Conservation (phyloP, 2,888 invertebrate genomes). For the Leptopilina syphax region DNA sequence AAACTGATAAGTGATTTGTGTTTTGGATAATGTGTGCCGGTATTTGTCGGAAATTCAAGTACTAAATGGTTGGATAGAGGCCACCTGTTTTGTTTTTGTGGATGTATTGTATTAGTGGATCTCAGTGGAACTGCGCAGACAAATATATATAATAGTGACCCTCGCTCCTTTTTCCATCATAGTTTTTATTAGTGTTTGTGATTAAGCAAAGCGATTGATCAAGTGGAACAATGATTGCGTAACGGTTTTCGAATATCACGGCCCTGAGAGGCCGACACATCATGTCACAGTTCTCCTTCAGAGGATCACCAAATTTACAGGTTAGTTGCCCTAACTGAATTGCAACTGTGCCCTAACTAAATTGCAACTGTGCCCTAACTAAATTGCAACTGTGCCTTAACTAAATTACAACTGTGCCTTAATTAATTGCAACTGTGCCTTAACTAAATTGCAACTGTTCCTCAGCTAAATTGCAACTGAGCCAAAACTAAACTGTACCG, state of each 20-base stretch:
- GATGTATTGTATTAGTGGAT: constrained; percentile 32
- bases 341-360: too few relatives aligned
- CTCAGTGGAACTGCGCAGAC: constrained; percentile 40
- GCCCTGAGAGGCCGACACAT: constrained; percentile 79
- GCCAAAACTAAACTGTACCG: too few relatives aligned
- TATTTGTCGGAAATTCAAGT: constrained; percentile 3
- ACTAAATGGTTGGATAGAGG: constrained; percentile 8
- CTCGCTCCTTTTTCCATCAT: not conserved
- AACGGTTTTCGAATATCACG: constrained; percentile 74
- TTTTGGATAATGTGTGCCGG: constrained; percentile 45
- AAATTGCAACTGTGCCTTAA: too few relatives aligned
- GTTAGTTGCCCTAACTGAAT: constrained; percentile 71
- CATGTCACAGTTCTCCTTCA: constrained; percentile 84
- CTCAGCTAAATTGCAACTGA: too few relatives aligned
- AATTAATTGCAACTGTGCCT: too few relatives aligned
- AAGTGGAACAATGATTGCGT: constrained; percentile 72
- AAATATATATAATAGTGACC: constrained; percentile 15
- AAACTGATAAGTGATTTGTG: constrained; percentile 47
- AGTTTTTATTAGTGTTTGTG: constrained; percentile 45
- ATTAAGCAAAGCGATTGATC: constrained; percentile 49
- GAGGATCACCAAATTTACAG: constrained; percentile 83
- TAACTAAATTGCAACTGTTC: too few relatives aligned
- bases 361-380: too few relatives aligned
- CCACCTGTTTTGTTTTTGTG: constrained; percentile 38
- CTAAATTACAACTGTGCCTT: too few relatives aligned